These are phyloP conservation scores for Trissolcus japonicus DNA, from an alignment of 2,888 invertebrate species.

Conservation along the genomic window DNA sequence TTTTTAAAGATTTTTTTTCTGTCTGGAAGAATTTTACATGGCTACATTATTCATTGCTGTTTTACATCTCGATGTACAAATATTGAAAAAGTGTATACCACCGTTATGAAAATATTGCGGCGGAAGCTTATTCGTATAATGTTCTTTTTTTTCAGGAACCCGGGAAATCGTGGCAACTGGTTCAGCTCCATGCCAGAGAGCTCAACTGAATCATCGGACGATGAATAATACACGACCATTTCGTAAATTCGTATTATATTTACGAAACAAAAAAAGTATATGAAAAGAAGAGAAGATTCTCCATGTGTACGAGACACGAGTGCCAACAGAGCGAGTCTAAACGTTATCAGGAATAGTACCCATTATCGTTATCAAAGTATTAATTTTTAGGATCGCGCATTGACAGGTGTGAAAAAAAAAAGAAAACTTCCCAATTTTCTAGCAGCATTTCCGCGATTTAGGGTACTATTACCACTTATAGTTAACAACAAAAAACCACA, in stretches of 20 bases:
- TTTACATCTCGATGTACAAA: conserved; percentile 33
- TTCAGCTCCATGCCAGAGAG: conserved; percentile 79
- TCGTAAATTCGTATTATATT: conserved; percentile 47
- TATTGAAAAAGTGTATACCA: conserved; percentile 19
- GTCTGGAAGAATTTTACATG: background rate
- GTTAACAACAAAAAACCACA: conserved; percentile 50
- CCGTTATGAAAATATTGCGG: conserved; percentile 7
- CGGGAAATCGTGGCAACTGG: conserved; percentile 78
- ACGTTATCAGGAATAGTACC: conserved; percentile 58
- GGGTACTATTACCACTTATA: conserved; percentile 59
- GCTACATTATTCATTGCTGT: conserved; percentile 35
- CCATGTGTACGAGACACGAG: conserved; percentile 58
- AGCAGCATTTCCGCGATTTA: conserved; percentile 59
- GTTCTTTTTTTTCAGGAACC: conserved; percentile 66
- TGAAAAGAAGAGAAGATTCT: conserved; percentile 42
- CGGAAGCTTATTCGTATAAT: conserved; percentile 26
- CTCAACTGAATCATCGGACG: conserved; percentile 77
- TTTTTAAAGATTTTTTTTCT: too few species aligned
- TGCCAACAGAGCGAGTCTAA: conserved; percentile 60
- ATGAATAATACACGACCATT: conserved; percentile 68
- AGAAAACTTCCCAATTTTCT: conserved; percentile 58
- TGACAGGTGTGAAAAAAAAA: background rate
- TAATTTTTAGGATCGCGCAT: conserved; percentile 58
- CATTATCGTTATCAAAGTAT: conserved; percentile 58
- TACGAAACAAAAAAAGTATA: conserved; percentile 44